Percentiles rank a stretch among this genome's conserved stretches.
phyloP scores from a whole-genome alignment of 1,140 invertebrate genomes.

The Dendrolimus punctatus region DNA sequence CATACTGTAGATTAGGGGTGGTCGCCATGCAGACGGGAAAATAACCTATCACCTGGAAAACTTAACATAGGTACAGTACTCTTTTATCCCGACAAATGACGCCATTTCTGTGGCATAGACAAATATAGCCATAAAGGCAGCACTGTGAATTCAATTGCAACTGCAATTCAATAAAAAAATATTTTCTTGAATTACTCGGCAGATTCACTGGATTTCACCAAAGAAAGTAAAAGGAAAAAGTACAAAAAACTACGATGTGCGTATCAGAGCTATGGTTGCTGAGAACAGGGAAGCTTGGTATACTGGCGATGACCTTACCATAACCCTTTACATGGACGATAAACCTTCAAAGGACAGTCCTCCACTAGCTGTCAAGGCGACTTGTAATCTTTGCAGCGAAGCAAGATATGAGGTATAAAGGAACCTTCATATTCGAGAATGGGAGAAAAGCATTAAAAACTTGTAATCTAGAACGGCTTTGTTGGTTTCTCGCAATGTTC shows the following conservation, averaged over 20 bases:
- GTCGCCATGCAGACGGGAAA: too few species aligned
- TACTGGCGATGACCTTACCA: constrained; percentile 32
- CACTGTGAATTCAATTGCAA: too few species aligned
- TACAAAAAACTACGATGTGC: constrained; percentile 25
- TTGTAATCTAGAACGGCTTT: too few species aligned
- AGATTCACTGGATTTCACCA: constrained; percentile 62
- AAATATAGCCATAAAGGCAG: too few species aligned
- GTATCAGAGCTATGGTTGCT: constrained; percentile 51
- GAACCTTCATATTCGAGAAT: too few species aligned
- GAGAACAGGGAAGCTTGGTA: constrained; percentile 57
- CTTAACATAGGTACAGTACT: too few species aligned
- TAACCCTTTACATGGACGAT: constrained; percentile 40
- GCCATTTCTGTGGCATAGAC: too few species aligned
- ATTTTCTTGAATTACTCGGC: constrained; percentile 1
- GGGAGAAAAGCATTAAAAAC: too few species aligned
- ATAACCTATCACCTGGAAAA: too few species aligned
- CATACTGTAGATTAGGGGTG: too few species aligned
- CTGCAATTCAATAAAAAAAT: not conserved
- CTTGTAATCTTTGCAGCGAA: constrained; percentile 53
- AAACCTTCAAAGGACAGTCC: constrained; percentile 37
- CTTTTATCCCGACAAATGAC: too few species aligned
- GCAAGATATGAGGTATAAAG: constrained; percentile 50
- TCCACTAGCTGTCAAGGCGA: constrained; percentile 18
- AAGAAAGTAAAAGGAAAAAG: constrained; percentile 20
- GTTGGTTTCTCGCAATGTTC: too few species aligned